Evolutionary conservation across 1,140 invertebrate genomes (phyloP).

Genomic region (Thaumetopoea pityocampa): DNA sequence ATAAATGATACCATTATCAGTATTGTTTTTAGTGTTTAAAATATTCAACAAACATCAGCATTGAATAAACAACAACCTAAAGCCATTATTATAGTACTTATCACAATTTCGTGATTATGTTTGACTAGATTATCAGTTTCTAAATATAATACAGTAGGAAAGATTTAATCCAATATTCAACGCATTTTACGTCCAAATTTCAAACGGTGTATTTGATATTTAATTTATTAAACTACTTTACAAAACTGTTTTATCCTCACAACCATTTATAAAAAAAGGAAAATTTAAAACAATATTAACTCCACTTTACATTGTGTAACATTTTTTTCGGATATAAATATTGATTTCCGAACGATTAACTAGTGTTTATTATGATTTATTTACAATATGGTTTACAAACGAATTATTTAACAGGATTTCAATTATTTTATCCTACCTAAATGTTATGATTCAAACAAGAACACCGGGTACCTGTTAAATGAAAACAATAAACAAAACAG

Average conservation of each 20-base stretch:
- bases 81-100: too few species aligned
- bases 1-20: too few species aligned
- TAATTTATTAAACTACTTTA: constrained; percentile 13
- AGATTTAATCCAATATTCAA: constrained; percentile 16
- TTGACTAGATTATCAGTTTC: constrained; percentile 22
- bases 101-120: constrained; percentile 41
- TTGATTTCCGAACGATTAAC: constrained; percentile 11
- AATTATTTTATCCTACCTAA: constrained; percentile 59
- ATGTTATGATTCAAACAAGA: constrained; percentile 30
- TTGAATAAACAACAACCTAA: too few species aligned
- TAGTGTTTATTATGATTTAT: constrained; percentile 29
- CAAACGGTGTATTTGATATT: constrained; percentile 14
- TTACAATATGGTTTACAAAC: constrained; percentile 58
- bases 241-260: constrained; percentile 24
- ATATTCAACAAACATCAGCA: too few species aligned
- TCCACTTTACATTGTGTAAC: constrained; percentile 18
- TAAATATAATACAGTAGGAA: constrained; percentile 24
- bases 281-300: constrained; percentile 7
- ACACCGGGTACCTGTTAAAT: constrained; percentile 7
- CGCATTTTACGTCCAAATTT: constrained; percentile 13
- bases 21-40: too few species aligned
- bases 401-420: constrained; percentile 45
- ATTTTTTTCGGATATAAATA: constrained; percentile 18
- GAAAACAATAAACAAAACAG: neutral
- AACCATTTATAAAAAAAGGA: constrained; percentile 30